Evolutionary conservation across 2,797 vertebrate genomes (phyloP).

Genomic region (Onychomys leucogaster): DNA sequence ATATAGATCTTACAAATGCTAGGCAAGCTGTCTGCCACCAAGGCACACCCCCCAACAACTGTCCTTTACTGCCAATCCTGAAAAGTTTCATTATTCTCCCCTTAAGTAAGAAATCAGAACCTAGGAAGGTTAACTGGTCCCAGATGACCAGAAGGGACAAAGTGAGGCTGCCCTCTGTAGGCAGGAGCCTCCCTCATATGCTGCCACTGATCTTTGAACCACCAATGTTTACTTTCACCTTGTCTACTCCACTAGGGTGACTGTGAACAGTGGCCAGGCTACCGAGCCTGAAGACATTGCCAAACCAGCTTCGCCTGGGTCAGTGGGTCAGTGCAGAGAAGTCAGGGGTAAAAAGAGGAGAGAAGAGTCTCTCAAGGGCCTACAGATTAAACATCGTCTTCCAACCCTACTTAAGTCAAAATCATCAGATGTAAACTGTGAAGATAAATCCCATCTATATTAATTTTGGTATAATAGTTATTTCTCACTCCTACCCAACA

Average conservation of each 20-base stretch:
- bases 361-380: neutral
- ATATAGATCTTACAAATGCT: neutral
- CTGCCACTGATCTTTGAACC: neutral
- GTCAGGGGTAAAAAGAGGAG: neutral
- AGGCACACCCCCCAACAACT: neutral
- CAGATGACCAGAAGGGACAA: neutral
- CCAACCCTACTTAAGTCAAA: conserved; percentile 24
- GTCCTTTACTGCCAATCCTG: neutral
- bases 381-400: neutral
- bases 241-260: neutral
- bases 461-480: neutral
- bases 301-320: neutral
- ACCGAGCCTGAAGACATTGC: neutral
- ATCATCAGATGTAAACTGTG: neutral
- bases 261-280: neutral
- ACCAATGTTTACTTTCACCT: neutral
- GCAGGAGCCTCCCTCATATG: neutral
- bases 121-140: neutral
- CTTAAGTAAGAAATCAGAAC: neutral
- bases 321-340: neutral
- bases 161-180: neutral
- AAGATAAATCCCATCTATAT: neutral
- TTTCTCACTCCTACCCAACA: neutral
- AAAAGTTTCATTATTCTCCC: neutral
- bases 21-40: neutral